These are phyloP conservation scores for Dasypogon diadema DNA, from an alignment of 2,888 invertebrate genomes.

Conservation along the genomic window DNA sequence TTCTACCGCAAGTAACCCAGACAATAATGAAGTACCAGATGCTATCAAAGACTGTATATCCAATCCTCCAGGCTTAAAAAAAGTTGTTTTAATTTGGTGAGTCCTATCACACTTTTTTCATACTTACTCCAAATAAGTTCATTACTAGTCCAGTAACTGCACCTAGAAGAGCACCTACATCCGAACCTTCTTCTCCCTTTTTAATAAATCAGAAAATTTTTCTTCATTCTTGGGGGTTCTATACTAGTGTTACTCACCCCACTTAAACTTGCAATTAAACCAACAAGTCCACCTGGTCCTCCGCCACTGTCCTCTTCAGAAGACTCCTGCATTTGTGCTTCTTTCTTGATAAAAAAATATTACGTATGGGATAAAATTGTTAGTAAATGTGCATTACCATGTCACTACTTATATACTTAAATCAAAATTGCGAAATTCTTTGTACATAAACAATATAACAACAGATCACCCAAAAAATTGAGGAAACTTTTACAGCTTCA, in stretches of 20 bases:
- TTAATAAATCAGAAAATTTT: not conserved
- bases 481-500: too few species aligned
- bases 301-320: conserved; percentile 56
- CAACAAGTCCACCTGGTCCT: conserved; percentile 63
- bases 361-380: too few species aligned
- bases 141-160: conserved; percentile 66
- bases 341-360: conserved; percentile 27
- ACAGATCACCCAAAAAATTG: too few species aligned
- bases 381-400: not conserved
- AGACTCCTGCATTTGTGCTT: conserved; percentile 56
- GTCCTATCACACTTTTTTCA: not conserved
- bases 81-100: not conserved
- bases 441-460: too few species aligned
- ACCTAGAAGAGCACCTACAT: conserved; percentile 67
- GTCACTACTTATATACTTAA: too few species aligned
- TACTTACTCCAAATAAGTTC: conserved; percentile 66
- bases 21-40: conserved; percentile 64
- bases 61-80: conserved; percentile 64
- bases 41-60: conserved; percentile 65
- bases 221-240: not conserved
- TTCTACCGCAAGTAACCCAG: conserved; percentile 64
- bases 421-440: too few species aligned
- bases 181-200: conserved; percentile 68
- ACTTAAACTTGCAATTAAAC: conserved; percentile 66
- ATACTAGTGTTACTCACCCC: conserved; percentile 62